Base-by-base conservation (phyloP, 1,140 invertebrate species). In the Trichonephila clavipes region DNA sequence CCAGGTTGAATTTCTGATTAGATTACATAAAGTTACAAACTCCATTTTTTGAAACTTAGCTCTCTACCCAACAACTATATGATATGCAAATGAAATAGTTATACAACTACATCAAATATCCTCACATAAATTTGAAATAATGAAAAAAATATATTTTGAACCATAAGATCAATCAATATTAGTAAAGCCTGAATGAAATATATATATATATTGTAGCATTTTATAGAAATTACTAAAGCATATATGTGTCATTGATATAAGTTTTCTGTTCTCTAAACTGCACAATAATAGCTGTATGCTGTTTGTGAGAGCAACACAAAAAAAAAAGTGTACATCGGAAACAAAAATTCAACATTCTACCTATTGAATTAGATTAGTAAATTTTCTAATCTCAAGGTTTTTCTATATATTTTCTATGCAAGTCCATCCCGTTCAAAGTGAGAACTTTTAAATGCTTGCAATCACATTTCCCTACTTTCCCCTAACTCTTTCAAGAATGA, bases 351-450 rank as follows among this genome's bases (percentile, higher is more conserved):
- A 81, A 92, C 90, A 92, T 92, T 92, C 77, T 92, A 92, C 61
- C 81, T 62, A 64, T 69, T 66, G 77, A 92, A 64, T 66, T 58
- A 44, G 59, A 34, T 14, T 92, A 92, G 90, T 51, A 28, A 72
- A 66, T 94, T 89, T 94, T 94, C 77, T 94, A 94, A 94, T 89
- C 93, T 94, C 66, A 85, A 94, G 86, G 61, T 94, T 94, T 94
- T 94, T 94, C 92, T 93, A 94, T 93, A 93, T 93, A 94, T 94
- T 94, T 94, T 94, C 93, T 94, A 77, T 90, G 93, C 93, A 88
- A 94, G 88, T 94, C 93, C 93, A 94, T 94, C 93, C 93, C 81
- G 77, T 94, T 94, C 93, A 94, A 94, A 94, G 93, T 94, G 93
- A 94, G 93, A 94, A 94, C 93, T 94, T 94, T 94, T 94, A 89